Evolutionary conservation across 2,797 vertebrate genomes (phyloP).

Genomic region (Sebastes steindachneri): DNA sequence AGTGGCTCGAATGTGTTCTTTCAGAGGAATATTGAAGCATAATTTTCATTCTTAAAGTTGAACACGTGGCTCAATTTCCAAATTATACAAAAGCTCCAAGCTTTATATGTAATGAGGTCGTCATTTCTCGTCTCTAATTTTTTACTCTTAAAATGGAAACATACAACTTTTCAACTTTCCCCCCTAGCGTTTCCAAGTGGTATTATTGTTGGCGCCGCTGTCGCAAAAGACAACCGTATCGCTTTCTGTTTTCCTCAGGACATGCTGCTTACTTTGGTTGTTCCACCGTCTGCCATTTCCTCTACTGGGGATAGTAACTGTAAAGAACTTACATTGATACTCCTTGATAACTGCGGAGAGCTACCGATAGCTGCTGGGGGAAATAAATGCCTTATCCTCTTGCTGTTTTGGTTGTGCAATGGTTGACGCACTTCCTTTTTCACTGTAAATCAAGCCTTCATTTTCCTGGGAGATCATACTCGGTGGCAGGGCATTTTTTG

Average conservation of each 20-base stretch:
- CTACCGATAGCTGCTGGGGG: neutral
- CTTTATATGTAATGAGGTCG: constrained; percentile 12
- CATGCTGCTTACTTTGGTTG: neutral
- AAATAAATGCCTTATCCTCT: neutral
- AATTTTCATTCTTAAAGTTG: constrained; percentile 6
- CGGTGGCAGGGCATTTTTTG: neutral
- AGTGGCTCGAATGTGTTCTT: constrained; percentile 16
- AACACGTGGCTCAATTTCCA: constrained; percentile 25
- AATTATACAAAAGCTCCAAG: neutral
- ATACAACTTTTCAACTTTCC: neutral
- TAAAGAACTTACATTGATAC: neutral
- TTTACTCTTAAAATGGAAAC: neutral
- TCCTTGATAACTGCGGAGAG: neutral
- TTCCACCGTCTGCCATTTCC: neutral
- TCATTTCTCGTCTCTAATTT: neutral
- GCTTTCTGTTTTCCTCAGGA: neutral
- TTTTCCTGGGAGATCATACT: neutral
- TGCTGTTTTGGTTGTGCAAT: neutral
- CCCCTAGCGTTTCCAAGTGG: neutral
- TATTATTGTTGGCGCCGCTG: neutral
- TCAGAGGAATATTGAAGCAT: constrained; percentile 8
- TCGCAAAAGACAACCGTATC: neutral
- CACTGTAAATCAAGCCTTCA: neutral
- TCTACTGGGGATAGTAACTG: neutral
- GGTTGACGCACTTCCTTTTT: neutral